Evolutionary conservation across 2,888 invertebrate genomes (phyloP), one percentile per base, ranked within the genome.

Genomic region (Drosophila antonietae): DNA sequence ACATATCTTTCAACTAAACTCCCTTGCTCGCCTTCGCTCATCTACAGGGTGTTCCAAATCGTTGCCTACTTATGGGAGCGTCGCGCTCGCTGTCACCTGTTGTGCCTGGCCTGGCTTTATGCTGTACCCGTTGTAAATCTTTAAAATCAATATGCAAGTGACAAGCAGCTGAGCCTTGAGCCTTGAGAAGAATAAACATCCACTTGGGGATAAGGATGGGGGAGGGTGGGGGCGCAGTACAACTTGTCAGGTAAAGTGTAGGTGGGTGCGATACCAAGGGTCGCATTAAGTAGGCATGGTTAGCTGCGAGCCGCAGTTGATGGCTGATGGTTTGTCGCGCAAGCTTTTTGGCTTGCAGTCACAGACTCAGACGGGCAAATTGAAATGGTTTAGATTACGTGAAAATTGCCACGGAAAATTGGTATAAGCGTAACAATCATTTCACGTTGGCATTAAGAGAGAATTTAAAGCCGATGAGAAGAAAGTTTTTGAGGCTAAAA

Each of bases 121-220:
- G 57, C 57, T 51, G 52, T 20, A 33, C 63, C 71, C 44, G 65
- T 61, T 77, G 76, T 63, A 82, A 88, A 89, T 87, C 85, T 81
- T 81, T 82, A 83, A 81, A 87, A 87, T 87, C 88, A 89, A 87
- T 83, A 85, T 81, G 85, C 78, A 67, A 68, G 71, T 73, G 75
- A 68, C 75, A 76, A 64, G 74, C 81, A 81, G 65, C 76, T 79
- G 81, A 47, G 73, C 14, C 73, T 46, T 15, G 33, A 56, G 20
- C 53, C 51, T 51, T 51, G 51, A 18, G 51, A 18, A 12, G 72
- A 64, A 60, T 52, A 68, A 76, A 67, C 46, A 41, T 46, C 52
- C 62, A 63, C 37, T 15, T 14, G 20, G 3, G 18, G 31, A 23
- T 18, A 28, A 28, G 15, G n/a, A 0, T 20, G 44, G 23, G 1